These are phyloP conservation scores for Anolis sagrei DNA, from an alignment of 2,113 vertebrate genomes.

Conservation along the genomic window DNA sequence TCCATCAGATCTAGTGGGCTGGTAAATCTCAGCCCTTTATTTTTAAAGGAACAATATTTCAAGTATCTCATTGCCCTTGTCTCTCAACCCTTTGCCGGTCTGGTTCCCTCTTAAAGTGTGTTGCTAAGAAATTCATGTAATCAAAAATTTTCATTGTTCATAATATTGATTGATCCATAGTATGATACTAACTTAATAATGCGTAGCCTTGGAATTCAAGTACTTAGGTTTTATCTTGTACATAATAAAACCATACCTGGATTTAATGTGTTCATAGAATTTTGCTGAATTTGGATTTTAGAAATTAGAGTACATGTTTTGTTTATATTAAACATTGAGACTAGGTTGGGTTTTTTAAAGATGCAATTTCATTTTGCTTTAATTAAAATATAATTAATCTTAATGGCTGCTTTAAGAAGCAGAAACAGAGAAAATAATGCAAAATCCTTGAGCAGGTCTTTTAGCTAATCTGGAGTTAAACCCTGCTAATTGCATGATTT, in stretches of 20 bases:
- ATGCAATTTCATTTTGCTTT: neutral
- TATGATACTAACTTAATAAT: neutral
- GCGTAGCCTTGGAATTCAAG: neutral
- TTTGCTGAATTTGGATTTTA: neutral
- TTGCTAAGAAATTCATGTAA: neutral
- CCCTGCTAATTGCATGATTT: constrained; percentile 64
- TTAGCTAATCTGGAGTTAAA: constrained; percentile 62
- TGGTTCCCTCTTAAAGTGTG: no score
- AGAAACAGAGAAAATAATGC: constrained; percentile 10
- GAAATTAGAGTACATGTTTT: neutral
- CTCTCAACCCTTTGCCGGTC: neutral
- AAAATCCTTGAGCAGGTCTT: constrained; percentile 51
- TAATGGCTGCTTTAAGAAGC: neutral
- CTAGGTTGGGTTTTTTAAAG: neutral
- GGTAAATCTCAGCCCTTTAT: no score
- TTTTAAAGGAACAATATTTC: no score
- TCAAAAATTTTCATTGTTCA: neutral
- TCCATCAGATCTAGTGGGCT: no score
- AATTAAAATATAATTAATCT: neutral
- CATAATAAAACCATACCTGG: neutral
- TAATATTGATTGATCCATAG: neutral
- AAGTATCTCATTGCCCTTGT: neutral
- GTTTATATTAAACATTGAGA: neutral
- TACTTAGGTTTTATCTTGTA: neutral
- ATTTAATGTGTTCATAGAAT: neutral